phyloP scores from a whole-genome alignment of 2,797 vertebrate genomes.

The Paratrypauchen microcephalus region DNA sequence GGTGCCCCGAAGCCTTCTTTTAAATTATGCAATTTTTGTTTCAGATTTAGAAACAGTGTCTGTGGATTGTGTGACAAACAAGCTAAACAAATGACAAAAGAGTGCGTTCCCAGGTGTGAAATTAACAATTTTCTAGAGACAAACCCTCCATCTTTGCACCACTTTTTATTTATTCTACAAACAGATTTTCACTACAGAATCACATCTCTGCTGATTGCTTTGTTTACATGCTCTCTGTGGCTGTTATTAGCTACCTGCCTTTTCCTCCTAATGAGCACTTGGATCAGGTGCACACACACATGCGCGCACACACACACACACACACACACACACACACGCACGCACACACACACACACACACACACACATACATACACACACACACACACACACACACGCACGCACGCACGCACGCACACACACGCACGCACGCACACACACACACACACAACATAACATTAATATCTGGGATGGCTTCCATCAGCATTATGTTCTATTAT shows the following conservation, averaged over 20 bases:
- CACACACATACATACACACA: background rate
- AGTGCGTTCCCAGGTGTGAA: slow-evolving; percentile 34
- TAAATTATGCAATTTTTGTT: slow-evolving; percentile 6
- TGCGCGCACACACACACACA: background rate
- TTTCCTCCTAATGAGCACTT: background rate
- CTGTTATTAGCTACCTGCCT: background rate
- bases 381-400: background rate
- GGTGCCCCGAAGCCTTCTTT: background rate
- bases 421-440: too few species aligned
- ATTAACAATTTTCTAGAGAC: slow-evolving; percentile 30
- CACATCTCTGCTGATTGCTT: background rate
- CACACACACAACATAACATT: background rate
- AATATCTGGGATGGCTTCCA: background rate
- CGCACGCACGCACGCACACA: background rate
- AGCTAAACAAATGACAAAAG: slow-evolving; percentile 22
- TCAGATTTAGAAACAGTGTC: slow-evolving; percentile 7
- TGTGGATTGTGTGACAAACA: slow-evolving; percentile 24
- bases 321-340: background rate
- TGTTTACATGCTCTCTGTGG: slow-evolving; percentile 7
- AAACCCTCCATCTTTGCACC: slow-evolving; percentile 14
- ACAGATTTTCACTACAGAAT: slow-evolving; percentile 13
- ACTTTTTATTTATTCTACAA: slow-evolving; percentile 4
- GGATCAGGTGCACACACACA: background rate
- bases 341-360: background rate
- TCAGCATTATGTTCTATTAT: background rate